Percentiles rank a stretch among this genome's conserved stretches.
Conservation (phyloP, 2,888 invertebrate genomes). For the Caenorhabditis sp. region DNA sequence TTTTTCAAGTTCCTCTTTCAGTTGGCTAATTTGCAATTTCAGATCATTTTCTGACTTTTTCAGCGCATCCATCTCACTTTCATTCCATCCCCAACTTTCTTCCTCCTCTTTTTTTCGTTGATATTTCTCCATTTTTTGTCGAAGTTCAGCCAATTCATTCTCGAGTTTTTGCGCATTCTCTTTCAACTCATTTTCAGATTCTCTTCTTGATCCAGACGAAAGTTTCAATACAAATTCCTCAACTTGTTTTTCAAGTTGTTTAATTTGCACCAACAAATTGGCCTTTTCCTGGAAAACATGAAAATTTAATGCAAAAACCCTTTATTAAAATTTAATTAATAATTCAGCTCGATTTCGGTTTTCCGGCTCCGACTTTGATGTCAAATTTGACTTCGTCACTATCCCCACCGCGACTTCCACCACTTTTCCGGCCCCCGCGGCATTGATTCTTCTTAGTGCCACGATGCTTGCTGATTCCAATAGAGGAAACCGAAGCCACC, state of each 20-base stretch:
- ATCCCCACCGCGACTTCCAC: not conserved
- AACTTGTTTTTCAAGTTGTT: slow-evolving; percentile 23
- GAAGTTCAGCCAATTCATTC: not conserved
- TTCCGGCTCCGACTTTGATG: not conserved
- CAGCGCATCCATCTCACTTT: not conserved
- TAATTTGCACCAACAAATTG: not conserved
- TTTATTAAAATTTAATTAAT: too few relatives aligned
- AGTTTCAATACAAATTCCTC: slow-evolving; percentile 15
- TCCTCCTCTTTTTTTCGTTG: not conserved
- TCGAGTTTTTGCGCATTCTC: not conserved
- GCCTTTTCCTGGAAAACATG: slow-evolving; percentile 1
- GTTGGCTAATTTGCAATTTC: not conserved
- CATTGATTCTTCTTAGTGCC: not conserved
- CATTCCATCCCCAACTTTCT: not conserved
- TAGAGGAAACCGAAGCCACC: not conserved
- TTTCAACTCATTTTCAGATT: slow-evolving; percentile 12
- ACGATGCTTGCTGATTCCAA: not conserved
- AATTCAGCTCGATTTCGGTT: not conserved
- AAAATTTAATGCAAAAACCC: too few relatives aligned
- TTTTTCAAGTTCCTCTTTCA: slow-evolving; percentile 3
- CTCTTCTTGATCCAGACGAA: not conserved
- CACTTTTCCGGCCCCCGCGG: not conserved
- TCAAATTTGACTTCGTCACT: slow-evolving; percentile 2
- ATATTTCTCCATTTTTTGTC: not conserved
- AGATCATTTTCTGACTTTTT: slow-evolving; percentile 9